phyloP scores from a whole-genome alignment of 2,113 vertebrate genomes.

The Haemorhous mexicanus region DNA sequence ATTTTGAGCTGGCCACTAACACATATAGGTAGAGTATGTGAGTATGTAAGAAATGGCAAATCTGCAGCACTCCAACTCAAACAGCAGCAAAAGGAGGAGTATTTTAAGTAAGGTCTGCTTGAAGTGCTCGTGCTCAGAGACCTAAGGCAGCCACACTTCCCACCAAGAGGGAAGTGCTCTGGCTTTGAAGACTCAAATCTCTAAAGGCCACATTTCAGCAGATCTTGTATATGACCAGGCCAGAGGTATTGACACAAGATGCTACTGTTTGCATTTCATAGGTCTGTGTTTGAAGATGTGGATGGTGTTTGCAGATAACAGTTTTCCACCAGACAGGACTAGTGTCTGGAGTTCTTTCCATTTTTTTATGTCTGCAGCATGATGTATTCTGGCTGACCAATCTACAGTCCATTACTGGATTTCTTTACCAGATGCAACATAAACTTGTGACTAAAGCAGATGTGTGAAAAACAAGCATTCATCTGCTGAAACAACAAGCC shows the following conservation, averaged over 20 bases:
- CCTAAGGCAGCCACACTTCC: rapidly evolving
- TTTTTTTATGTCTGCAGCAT: conserved; percentile 13
- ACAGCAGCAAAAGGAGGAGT: not conserved
- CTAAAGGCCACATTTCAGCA: not conserved
- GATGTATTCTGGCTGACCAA: conserved; percentile 7
- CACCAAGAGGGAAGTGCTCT: not conserved
- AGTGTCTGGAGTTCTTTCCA: conserved; percentile 27
- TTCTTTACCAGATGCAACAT: conserved; percentile 43
- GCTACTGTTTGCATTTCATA: conserved; percentile 27
- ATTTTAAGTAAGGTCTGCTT: not conserved
- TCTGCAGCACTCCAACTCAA: not conserved
- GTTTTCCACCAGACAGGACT: conserved; percentile 28
- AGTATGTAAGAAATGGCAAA: not conserved
- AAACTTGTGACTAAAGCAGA: not conserved
- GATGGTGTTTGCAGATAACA: conserved; percentile 50
- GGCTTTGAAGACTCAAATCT: not conserved
- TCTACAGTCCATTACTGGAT: not conserved
- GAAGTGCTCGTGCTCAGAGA: not conserved
- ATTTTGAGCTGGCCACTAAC: not conserved
- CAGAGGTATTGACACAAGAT: conserved; percentile 15
- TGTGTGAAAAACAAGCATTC: not conserved
- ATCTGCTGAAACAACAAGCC: not conserved
- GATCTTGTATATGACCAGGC: not conserved
- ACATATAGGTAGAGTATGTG: not conserved
- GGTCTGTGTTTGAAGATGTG: conserved; percentile 16